Evolutionary conservation across 2,113 vertebrate genomes (phyloP).

Genomic region (Verasper variegatus): DNA sequence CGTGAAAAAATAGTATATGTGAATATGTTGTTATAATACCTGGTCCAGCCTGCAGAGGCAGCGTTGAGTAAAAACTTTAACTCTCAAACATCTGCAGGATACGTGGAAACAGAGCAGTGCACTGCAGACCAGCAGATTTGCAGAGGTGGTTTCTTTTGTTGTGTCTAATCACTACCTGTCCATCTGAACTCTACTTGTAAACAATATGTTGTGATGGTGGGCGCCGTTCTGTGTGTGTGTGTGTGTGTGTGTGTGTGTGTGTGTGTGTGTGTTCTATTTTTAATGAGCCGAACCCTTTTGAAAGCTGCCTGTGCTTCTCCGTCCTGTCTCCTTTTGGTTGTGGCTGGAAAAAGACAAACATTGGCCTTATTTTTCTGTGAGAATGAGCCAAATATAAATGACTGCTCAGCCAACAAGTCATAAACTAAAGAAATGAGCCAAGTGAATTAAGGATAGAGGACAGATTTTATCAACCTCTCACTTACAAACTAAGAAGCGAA

Average conservation of each 20-base stretch:
- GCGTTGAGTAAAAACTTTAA: background rate
- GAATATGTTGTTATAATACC: background rate
- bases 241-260: background rate
- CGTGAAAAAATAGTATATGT: too few relatives aligned
- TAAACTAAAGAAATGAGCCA: too few relatives aligned
- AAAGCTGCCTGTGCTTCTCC: constrained; percentile 39
- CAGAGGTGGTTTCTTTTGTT: constrained; percentile 67
- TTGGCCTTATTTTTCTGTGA: background rate
- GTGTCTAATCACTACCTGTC: constrained; percentile 73
- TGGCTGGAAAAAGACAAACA: background rate
- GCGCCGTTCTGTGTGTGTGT: background rate
- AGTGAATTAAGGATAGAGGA: too few relatives aligned
- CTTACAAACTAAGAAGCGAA: too few relatives aligned
- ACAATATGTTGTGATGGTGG: constrained; percentile 55
- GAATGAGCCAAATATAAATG: background rate
- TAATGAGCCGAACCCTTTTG: constrained; percentile 60
- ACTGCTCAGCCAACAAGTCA: too few relatives aligned
- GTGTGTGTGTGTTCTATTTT: constrained; percentile 57
- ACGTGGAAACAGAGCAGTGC: constrained; percentile 1
- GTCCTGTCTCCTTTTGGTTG: too few relatives aligned
- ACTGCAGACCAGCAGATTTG: constrained; percentile 43
- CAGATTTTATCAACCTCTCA: too few relatives aligned
- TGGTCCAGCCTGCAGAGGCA: background rate
- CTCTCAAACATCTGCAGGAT: background rate
- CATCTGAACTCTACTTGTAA: constrained; percentile 53